Percentiles rank a stretch among this genome's conserved stretches.
These are phyloP conservation scores for Capitella teleta DNA, from an alignment of 1,140 invertebrate species.

Conservation along the genomic window DNA sequence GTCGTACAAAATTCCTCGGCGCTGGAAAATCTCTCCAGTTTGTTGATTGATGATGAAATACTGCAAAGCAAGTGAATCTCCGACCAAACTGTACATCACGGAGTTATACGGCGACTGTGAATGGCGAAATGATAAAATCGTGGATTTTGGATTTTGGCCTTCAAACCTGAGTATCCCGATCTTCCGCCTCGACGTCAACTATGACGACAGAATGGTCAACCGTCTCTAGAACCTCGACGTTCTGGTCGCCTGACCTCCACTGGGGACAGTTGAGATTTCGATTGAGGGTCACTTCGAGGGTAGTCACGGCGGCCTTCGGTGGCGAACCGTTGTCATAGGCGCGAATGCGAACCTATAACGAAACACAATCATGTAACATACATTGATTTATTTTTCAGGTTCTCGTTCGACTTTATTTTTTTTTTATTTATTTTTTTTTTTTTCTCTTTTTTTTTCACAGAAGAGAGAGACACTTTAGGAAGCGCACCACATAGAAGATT, in stretches of 20 bases:
- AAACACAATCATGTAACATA: background rate
- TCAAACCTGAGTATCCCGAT: background rate
- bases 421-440: too few relatives aligned
- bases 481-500: conserved; percentile 2
- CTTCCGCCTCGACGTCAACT: background rate
- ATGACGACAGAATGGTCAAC: background rate
- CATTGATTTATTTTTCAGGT: background rate
- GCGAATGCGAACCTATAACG: conserved; percentile 16
- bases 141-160: background rate
- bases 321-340: conserved; percentile 20
- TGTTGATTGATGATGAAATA: conserved; percentile 17
- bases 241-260: conserved; percentile 12
- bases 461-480: too few relatives aligned
- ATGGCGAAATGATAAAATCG: too few relatives aligned
- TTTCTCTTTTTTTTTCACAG: too few relatives aligned
- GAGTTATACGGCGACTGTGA: conserved; percentile 20
- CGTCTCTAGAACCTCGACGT: conserved; percentile 1
- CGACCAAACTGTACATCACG: conserved; percentile 16
- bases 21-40: conserved; percentile 15
- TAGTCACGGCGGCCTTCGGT: conserved; percentile 15
- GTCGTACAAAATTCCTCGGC: background rate
- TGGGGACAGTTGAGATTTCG: conserved; percentile 21
- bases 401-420: too few relatives aligned
- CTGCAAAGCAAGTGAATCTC: conserved; percentile 13
- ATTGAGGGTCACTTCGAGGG: conserved; percentile 18